Evolutionary conservation across 2,888 invertebrate species (phyloP).

Genomic region (Drosophila parthenogenetica): DNA sequence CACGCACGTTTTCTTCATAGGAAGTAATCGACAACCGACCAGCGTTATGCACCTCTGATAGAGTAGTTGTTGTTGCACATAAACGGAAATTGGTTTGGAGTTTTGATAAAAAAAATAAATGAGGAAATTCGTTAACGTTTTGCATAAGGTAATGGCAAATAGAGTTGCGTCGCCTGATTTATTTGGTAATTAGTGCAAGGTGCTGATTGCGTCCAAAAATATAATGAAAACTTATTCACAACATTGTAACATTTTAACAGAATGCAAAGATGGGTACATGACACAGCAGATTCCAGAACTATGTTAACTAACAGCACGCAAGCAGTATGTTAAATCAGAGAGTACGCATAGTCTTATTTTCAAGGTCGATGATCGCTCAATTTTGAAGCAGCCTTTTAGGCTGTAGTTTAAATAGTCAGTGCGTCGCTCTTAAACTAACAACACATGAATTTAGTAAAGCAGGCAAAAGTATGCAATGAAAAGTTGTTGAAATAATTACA

Average conservation of each 20-base stretch:
- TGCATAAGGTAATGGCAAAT: constrained; percentile 60
- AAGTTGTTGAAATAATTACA: constrained; percentile 18
- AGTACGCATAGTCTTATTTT: constrained; percentile 4
- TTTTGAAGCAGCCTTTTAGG: constrained; percentile 6
- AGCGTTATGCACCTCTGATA: constrained; percentile 43
- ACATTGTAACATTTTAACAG: too few species aligned
- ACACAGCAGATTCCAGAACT: neutral
- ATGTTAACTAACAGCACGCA: constrained; percentile 27
- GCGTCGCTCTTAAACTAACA: neutral
- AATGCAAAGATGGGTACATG: constrained; percentile 5
- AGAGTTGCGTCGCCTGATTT: constrained; percentile 28
- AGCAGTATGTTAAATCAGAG: neutral
- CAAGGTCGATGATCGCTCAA: constrained; percentile 26
- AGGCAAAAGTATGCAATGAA: constrained; percentile 26
- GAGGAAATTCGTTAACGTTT: constrained; percentile 67
- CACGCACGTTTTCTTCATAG: constrained; percentile 56
- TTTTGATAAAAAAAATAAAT: constrained; percentile 44
- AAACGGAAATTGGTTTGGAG: constrained; percentile 66
- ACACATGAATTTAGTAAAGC: neutral
- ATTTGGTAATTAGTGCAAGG: constrained; percentile 40
- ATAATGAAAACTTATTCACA: neutral
- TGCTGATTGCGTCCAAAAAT: neutral
- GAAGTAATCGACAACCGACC: constrained; percentile 65
- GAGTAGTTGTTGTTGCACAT: constrained; percentile 38
- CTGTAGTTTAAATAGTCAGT: neutral